A percentile compares a stretch with the other conserved stretches of the same genome.
Evolutionary conservation across 2,113 vertebrate species (phyloP).

Genomic region (Spilogale gracilis): DNA sequence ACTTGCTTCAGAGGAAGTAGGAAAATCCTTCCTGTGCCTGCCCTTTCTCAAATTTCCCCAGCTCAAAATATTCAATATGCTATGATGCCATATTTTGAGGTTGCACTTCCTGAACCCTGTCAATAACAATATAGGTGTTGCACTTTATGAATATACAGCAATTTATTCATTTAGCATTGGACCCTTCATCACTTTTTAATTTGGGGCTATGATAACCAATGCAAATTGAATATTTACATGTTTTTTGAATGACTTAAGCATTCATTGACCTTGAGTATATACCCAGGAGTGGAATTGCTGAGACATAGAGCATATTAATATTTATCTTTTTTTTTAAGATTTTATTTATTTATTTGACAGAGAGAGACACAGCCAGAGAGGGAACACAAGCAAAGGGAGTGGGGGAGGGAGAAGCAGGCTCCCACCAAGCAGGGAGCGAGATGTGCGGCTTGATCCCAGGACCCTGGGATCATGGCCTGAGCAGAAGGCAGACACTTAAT

Average conservation of each 20-base stretch:
- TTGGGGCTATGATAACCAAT: not conserved
- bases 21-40: not conserved
- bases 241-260: not conserved
- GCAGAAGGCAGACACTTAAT: too few species aligned
- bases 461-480: too few species aligned
- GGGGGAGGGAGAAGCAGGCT: too few species aligned
- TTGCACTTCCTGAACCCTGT: not conserved
- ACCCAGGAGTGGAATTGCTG: not conserved
- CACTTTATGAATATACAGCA: not conserved
- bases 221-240: not conserved
- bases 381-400: too few species aligned
- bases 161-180: not conserved
- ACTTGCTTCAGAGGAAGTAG: not conserved
- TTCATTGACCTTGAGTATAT: not conserved
- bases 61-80: not conserved
- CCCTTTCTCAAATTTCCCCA: not conserved
- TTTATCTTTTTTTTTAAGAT: not conserved
- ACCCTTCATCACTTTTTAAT: not conserved
- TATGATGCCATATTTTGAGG: not conserved
- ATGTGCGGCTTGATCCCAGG: too few species aligned
- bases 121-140: not conserved
- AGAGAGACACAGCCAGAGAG: too few species aligned
- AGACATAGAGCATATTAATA: not conserved
- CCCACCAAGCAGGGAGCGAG: too few species aligned
- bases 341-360: too few species aligned